phyloP scores from a whole-genome alignment of 2,797 vertebrate species.

The Enoplosus armatus region DNA sequence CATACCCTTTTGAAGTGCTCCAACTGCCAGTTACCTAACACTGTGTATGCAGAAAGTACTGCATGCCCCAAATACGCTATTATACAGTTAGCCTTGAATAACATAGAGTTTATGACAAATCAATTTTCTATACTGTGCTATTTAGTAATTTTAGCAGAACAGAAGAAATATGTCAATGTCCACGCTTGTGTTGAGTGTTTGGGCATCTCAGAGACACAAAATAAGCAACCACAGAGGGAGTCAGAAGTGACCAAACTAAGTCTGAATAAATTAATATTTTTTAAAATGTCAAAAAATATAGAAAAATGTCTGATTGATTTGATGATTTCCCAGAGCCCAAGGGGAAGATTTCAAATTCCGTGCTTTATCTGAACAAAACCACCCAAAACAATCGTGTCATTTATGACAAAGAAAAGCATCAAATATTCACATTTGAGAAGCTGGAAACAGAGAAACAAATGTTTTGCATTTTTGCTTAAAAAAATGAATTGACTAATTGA shows the following conservation, averaged over 20 bases:
- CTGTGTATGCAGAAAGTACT: background rate
- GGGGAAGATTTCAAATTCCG: background rate
- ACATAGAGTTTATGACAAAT: background rate
- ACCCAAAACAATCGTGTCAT: background rate
- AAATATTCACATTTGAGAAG: background rate
- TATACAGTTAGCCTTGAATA: background rate
- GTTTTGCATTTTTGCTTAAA: too few relatives aligned
- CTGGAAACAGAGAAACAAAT: background rate
- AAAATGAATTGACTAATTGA: background rate
- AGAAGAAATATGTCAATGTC: background rate
- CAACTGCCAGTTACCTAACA: background rate
- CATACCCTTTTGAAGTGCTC: conserved; percentile 21
- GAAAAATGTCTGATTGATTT: background rate
- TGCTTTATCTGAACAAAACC: background rate
- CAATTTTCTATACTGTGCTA: background rate
- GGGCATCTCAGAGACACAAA: background rate
- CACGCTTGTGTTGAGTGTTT: background rate
- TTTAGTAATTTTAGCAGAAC: background rate
- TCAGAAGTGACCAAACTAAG: background rate
- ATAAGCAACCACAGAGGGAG: background rate
- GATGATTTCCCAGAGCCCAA: background rate
- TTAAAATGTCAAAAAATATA: background rate
- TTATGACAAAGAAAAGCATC: background rate
- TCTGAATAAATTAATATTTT: too few relatives aligned
- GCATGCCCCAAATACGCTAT: background rate